Conservation (phyloP, 1,140 invertebrate genomes). For the Diploscapter pachys region DNA sequence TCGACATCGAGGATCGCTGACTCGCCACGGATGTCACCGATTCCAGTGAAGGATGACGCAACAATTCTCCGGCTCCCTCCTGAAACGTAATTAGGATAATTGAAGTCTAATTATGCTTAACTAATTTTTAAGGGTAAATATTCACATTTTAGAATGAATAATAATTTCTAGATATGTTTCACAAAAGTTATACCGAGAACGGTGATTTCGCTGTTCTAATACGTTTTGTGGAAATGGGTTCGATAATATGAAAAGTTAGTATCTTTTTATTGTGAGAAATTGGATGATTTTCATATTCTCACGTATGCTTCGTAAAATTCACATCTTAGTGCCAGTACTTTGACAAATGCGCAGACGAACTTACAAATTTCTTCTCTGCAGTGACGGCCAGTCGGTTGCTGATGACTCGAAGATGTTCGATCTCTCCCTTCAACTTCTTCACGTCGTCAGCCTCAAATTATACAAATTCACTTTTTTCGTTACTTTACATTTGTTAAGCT, state of each 20-base stretch:
- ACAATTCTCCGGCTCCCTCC: slow-evolving; percentile 63
- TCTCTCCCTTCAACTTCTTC: slow-evolving; percentile 80
- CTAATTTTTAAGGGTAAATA: no score
- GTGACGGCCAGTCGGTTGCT: slow-evolving; percentile 60
- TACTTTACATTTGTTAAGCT: neutral
- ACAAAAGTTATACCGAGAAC: neutral
- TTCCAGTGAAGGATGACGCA: slow-evolving; percentile 80
- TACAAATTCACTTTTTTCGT: slow-evolving; percentile 5
- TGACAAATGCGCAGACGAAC: slow-evolving; percentile 62
- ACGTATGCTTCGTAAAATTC: neutral
- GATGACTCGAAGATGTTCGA: slow-evolving; percentile 83
- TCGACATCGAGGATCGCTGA: slow-evolving; percentile 60
- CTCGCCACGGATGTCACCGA: slow-evolving; percentile 74
- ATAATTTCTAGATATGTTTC: neutral
- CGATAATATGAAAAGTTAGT: no score
- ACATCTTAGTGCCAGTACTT: neutral
- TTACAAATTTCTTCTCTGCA: neutral
- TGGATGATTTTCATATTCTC: no score
- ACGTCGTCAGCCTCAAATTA: slow-evolving; percentile 79
- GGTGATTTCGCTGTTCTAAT: no score
- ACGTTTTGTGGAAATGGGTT: no score
- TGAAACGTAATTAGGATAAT: neutral
- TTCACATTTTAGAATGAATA: neutral
- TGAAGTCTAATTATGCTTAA: no score
- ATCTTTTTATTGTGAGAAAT: no score